These are phyloP conservation scores for Telmatherina bonti DNA, from an alignment of 2,797 vertebrate species.

Conservation along the genomic window DNA sequence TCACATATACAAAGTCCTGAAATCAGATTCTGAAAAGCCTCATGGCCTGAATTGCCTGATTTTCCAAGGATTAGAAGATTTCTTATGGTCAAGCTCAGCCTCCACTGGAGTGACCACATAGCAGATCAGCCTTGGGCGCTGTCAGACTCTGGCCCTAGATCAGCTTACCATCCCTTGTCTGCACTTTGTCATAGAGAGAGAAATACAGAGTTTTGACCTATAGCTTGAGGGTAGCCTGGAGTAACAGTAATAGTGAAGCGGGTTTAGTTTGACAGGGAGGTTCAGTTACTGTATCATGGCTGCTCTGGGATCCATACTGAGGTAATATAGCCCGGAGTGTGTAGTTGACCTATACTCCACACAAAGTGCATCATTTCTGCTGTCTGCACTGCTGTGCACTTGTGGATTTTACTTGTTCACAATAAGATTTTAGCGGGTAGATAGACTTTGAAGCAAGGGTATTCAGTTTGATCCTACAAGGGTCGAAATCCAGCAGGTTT, in stretches of 20 bases:
- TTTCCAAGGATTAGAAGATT: slow-evolving; percentile 48
- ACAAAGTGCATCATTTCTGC: slow-evolving; percentile 36
- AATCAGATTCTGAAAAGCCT: slow-evolving; percentile 18
- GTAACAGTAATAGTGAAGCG: slow-evolving; percentile 34
- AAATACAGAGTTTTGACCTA: slow-evolving; percentile 54
- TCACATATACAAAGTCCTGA: background rate
- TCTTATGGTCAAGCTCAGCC: slow-evolving; percentile 28
- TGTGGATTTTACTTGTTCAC: slow-evolving; percentile 46
- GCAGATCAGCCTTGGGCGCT: slow-evolving; percentile 48
- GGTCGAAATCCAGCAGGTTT: too few relatives aligned
- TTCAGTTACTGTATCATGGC: slow-evolving; percentile 19
- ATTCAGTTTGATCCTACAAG: too few relatives aligned
- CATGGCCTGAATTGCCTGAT: slow-evolving; percentile 20
- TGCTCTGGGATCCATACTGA: slow-evolving; percentile 40
- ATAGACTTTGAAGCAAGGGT: too few relatives aligned
- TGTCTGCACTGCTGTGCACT: slow-evolving; percentile 27
- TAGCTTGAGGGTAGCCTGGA: slow-evolving; percentile 59
- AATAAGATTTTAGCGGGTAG: slow-evolving; percentile 46
- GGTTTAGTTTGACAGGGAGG: slow-evolving; percentile 50
- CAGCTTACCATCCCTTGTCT: slow-evolving; percentile 52
- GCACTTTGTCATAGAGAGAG: slow-evolving; percentile 46
- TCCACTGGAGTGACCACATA: slow-evolving; percentile 43
- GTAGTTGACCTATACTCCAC: slow-evolving; percentile 34
- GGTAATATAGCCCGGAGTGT: slow-evolving; percentile 17
- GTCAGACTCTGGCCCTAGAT: slow-evolving; percentile 51